phyloP scores from a whole-genome alignment of 2,888 invertebrate genomes.

The Cantharis lateralis region DNA sequence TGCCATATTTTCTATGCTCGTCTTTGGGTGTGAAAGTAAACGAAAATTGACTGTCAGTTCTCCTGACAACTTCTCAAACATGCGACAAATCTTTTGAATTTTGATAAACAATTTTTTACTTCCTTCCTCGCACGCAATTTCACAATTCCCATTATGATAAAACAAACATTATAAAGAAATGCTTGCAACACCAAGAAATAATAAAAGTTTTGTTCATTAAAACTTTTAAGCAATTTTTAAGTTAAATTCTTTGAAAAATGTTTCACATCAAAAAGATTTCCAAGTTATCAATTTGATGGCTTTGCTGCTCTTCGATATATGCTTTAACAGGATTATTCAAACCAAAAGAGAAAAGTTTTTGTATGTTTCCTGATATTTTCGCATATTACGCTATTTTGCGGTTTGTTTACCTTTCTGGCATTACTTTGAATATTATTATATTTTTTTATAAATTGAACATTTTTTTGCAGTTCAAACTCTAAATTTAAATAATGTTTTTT shows the following conservation, averaged over 20 bases:
- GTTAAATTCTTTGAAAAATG: constrained; percentile 20
- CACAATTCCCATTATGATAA: constrained; percentile 8
- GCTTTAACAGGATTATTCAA: constrained; percentile 3
- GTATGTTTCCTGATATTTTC: constrained; percentile 2
- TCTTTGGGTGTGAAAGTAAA: constrained; percentile 11
- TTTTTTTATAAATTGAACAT: background rate
- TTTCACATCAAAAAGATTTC: constrained; percentile 14
- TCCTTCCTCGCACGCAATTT: constrained; percentile 11
- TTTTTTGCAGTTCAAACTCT: background rate
- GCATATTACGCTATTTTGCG: background rate
- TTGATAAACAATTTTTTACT: constrained; percentile 8
- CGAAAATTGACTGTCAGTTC: constrained; percentile 15
- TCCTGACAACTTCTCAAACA: constrained; percentile 12
- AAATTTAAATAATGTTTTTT: background rate
- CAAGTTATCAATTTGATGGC: constrained; percentile 6
- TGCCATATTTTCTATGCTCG: constrained; percentile 14
- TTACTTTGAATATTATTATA: background rate
- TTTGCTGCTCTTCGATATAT: constrained; percentile 11
- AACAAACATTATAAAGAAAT: constrained; percentile 10
- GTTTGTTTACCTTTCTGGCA: background rate
- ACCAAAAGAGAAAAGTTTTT: constrained; percentile 6
- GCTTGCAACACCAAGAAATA: background rate
- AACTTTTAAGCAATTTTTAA: constrained; percentile 12
- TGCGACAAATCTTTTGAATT: constrained; percentile 17
- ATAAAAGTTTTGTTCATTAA: constrained; percentile 25